Conservation (phyloP, 2,113 vertebrate species). For the Steatornis caripensis region DNA sequence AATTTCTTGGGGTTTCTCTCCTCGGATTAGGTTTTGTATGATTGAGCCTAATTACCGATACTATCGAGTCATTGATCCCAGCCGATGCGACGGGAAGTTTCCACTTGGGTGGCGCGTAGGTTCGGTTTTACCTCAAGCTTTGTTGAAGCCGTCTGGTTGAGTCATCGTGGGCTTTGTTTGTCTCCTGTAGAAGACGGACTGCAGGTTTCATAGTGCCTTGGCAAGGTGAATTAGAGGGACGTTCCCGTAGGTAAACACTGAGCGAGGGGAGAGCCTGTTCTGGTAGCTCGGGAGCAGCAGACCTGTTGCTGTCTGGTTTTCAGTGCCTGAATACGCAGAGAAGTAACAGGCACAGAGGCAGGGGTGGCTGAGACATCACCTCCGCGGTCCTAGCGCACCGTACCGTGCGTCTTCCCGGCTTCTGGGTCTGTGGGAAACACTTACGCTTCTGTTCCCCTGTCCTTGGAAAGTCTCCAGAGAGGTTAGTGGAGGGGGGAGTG, state of each 20-base stretch:
- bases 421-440: neutral
- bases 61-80: neutral
- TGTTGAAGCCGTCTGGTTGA: neutral
- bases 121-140: neutral
- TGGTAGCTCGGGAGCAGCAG: neutral
- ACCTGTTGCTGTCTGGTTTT: neutral
- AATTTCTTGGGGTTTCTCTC: conserved; percentile 1
- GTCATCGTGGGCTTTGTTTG: neutral
- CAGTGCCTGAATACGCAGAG: fast-evolving
- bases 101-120: neutral
- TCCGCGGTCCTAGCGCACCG: neutral
- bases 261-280: neutral
- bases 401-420: no score
- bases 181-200: neutral
- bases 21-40: neutral
- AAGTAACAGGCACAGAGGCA: neutral
- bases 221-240: neutral
- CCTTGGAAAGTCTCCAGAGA: neutral
- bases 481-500: fast-evolving
- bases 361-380: neutral
- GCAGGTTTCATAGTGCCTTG: neutral
- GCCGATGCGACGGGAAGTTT: neutral
- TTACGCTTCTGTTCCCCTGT: fast-evolving
- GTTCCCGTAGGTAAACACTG: fast-evolving
- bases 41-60: neutral